Conservation (phyloP, 2,113 vertebrate species). For the Atrichornis clamosus region DNA sequence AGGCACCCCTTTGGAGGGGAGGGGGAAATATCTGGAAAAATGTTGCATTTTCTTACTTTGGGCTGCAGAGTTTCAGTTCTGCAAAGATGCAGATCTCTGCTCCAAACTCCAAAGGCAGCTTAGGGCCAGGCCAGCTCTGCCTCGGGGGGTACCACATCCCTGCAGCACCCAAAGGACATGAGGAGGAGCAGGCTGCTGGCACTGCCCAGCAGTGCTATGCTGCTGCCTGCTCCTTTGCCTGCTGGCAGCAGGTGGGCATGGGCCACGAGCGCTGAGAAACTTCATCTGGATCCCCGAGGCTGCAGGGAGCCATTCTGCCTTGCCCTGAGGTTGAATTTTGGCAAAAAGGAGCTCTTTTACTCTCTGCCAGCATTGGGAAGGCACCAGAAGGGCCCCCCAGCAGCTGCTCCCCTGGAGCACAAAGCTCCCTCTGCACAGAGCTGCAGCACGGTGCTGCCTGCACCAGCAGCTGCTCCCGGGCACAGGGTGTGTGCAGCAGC, state of each 20-base stretch:
- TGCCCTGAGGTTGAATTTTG: accelerated
- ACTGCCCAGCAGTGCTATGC: not conserved
- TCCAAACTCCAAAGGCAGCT: not conserved
- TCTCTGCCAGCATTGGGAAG: not conserved
- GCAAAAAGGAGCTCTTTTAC: not conserved
- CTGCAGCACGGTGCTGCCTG: accelerated
- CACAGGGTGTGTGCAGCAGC: not conserved
- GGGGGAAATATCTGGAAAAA: not conserved
- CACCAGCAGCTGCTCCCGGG: not conserved
- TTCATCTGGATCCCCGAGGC: accelerated
- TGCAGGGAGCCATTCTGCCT: not conserved
- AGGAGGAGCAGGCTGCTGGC: not conserved
- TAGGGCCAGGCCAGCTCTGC: not conserved
- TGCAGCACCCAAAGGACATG: accelerated
- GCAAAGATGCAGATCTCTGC: not conserved
- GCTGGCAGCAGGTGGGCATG: not conserved
- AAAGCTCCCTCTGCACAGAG: not conserved
- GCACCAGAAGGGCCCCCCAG: not conserved
- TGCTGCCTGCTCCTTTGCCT: accelerated
- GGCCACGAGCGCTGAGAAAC: not conserved
- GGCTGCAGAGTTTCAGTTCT: not conserved
- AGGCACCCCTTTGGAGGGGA: not conserved
- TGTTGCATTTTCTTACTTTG: not conserved
- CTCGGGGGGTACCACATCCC: accelerated
- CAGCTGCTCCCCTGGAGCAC: not conserved